A percentile compares a stretch with the other conserved stretches of the same genome.
phyloP scores from a whole-genome alignment of 37 sponge, comb jelly and placozoan species.

The Bolinopsis microptera region DNA sequence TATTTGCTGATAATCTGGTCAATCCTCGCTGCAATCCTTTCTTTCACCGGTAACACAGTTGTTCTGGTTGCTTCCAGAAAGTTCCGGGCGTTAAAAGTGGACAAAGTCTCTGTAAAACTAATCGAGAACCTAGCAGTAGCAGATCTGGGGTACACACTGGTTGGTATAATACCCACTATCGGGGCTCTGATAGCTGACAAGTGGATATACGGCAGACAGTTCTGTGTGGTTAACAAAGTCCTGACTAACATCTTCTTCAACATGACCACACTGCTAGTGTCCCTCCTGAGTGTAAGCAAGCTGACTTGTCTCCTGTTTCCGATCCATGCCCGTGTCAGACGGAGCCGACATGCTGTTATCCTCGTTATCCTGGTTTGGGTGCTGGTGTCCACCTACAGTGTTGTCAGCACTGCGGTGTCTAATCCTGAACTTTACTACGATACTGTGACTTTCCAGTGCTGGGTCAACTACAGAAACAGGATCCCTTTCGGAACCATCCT shows the following conservation, averaged over 20 bases:
- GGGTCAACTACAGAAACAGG: constrained; percentile 18
- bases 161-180: background rate
- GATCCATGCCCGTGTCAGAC: background rate
- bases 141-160: constrained; percentile 31
- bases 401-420: background rate
- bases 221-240: constrained; percentile 38
- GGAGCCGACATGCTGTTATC: background rate
- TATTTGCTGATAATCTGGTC: constrained; percentile 34
- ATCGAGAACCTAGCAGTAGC: constrained; percentile 25
- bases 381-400: background rate
- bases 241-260: constrained; percentile 52
- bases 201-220: background rate
- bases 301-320: constrained; percentile 14
- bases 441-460: constrained; percentile 40
- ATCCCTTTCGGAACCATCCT: constrained; percentile 24
- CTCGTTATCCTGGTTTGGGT: background rate
- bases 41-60: background rate
- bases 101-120: background rate
- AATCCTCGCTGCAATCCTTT: background rate
- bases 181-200: background rate
- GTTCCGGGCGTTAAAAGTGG: background rate
- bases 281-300: constrained; percentile 24
- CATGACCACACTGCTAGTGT: constrained; percentile 35
- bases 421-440: constrained; percentile 16
- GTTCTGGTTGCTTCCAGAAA: constrained; percentile 19